Evolutionary conservation across 2,888 invertebrate genomes (phyloP).

Genomic region (Chaitophorus viminalis): DNA sequence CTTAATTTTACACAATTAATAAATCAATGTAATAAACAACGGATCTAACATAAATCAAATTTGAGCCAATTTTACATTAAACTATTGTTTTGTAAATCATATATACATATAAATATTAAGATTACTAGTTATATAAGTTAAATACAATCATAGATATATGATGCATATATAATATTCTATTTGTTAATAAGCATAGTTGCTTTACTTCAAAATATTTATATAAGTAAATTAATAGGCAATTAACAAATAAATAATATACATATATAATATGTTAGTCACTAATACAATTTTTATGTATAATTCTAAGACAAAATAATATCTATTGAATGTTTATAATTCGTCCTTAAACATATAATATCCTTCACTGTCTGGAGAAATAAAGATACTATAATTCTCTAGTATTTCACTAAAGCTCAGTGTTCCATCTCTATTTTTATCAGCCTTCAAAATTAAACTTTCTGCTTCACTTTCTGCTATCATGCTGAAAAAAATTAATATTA

Average conservation of each 20-base stretch:
- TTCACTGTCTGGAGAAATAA: conserved; percentile 83
- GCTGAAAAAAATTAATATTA: conserved; percentile 67
- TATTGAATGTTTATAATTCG: conserved; percentile 72
- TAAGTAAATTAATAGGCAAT: neutral
- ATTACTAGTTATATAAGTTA: neutral
- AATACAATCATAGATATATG: neutral
- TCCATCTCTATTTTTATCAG: conserved; percentile 87
- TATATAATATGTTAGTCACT: neutral
- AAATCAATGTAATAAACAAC: too few species aligned
- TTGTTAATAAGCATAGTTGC: neutral
- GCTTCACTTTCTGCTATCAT: conserved; percentile 91
- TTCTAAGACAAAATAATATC: neutral
- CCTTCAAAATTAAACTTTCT: conserved; percentile 84
- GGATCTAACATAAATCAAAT: too few species aligned
- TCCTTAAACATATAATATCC: conserved; percentile 77
- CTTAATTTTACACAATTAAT: too few species aligned
- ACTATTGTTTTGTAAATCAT: neutral
- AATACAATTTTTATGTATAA: neutral
- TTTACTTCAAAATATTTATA: neutral
- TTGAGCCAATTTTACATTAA: neutral
- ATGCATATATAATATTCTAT: neutral
- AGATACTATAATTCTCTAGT: conserved; percentile 83
- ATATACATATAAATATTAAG: neutral
- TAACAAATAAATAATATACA: neutral
- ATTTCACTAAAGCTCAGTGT: conserved; percentile 83